Evolutionary conservation across 2,113 vertebrate genomes (phyloP).

Genomic region (Corythaeola cristata): DNA sequence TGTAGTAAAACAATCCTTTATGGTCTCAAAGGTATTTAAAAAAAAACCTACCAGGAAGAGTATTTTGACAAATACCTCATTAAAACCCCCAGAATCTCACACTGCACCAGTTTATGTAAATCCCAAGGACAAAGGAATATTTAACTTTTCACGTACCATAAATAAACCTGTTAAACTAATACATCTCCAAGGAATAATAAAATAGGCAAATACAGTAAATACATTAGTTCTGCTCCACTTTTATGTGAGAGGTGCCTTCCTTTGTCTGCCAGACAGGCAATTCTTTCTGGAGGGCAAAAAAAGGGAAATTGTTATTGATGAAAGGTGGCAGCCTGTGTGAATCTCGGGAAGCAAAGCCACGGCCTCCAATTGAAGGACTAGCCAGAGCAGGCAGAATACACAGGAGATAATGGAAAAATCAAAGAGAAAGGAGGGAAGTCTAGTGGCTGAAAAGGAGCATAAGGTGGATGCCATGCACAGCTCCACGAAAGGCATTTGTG

Average conservation of each 20-base stretch:
- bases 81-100: constrained; percentile 45
- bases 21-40: constrained; percentile 42
- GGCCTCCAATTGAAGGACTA: background rate
- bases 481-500: background rate
- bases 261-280: constrained; percentile 17
- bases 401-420: background rate
- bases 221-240: constrained; percentile 73
- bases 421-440: background rate
- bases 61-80: constrained; percentile 61
- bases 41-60: constrained; percentile 8
- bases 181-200: constrained; percentile 67
- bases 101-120: constrained; percentile 60
- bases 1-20: constrained; percentile 53
- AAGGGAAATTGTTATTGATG: background rate
- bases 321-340: constrained; percentile 38
- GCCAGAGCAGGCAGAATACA: background rate
- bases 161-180: constrained; percentile 72
- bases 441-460: background rate
- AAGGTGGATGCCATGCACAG: background rate
- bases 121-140: constrained; percentile 69
- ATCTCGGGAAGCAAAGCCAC: background rate
- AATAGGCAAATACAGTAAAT: constrained; percentile 66
- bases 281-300: background rate
- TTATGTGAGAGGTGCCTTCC: constrained; percentile 52
- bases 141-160: constrained; percentile 67